Percentiles rank a stretch among this genome's conserved stretches.
These are phyloP conservation scores for Mylabris phalerata DNA, from an alignment of 1,140 invertebrate genomes.

Conservation along the genomic window DNA sequence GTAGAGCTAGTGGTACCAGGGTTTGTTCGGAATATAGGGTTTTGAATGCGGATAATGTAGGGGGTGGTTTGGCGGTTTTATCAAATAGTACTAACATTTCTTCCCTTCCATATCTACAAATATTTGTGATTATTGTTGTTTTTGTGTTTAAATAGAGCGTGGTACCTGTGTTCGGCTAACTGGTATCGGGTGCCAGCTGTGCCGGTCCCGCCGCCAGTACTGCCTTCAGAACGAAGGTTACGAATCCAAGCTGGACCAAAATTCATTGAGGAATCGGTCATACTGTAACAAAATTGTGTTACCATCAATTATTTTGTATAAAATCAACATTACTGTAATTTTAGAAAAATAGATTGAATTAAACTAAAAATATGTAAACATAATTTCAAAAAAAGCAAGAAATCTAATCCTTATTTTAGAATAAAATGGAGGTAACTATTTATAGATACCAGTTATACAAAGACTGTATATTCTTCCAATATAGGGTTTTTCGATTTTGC, in stretches of 20 bases:
- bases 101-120: conserved; percentile 68
- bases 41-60: conserved; percentile 55
- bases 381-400: background rate
- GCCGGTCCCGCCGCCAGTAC: conserved; percentile 35
- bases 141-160: too few species aligned
- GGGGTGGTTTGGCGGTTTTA: conserved; percentile 58
- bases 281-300: conserved; percentile 23
- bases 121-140: background rate
- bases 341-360: background rate
- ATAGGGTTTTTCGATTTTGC: background rate
- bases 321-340: background rate
- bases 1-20: conserved; percentile 69
- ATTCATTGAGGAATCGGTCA: conserved; percentile 56
- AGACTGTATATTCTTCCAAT: background rate
- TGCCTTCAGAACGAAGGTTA: conserved; percentile 52
- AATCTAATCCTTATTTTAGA: conserved; percentile 9
- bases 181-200: conserved; percentile 46
- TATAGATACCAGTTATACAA: conserved; percentile 21
- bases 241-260: conserved; percentile 69
- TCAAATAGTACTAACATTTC: conserved; percentile 82
- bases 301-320: background rate
- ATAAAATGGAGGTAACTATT: conserved; percentile 34
- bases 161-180: conserved; percentile 60
- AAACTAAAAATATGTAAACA: background rate
- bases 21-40: conserved; percentile 66